phyloP scores from a whole-genome alignment of 2,113 vertebrate genomes.

The Acrocephalus kingi region DNA sequence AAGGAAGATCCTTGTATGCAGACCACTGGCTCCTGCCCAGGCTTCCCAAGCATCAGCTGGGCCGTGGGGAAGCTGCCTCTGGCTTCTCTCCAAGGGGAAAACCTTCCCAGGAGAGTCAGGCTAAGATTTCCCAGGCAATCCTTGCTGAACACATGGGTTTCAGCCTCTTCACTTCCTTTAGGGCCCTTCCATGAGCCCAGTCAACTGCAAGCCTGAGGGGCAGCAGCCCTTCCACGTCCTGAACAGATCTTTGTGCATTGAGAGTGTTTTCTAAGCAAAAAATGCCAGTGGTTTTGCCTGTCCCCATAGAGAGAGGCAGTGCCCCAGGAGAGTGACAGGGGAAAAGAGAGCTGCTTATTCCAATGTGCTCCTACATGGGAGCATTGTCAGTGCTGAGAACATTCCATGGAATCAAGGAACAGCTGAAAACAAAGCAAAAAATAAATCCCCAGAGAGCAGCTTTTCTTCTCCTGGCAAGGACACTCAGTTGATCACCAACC shows the following conservation, averaged over 20 bases:
- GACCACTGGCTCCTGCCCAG: neutral
- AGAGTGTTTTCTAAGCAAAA: neutral
- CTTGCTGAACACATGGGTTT: neutral
- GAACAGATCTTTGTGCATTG: rapidly evolving
- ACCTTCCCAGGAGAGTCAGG: neutral
- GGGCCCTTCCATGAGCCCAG: neutral
- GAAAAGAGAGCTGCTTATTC: neutral
- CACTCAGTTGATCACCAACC: neutral
- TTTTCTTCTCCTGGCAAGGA: neutral
- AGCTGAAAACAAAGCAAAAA: neutral
- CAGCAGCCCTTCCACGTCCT: neutral
- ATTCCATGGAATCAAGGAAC: neutral
- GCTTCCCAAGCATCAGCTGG: neutral
- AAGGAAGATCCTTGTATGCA: neutral
- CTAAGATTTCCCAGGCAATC: neutral
- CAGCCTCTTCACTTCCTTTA: neutral
- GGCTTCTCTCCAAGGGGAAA: neutral
- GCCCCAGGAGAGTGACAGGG: neutral
- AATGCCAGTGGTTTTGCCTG: neutral
- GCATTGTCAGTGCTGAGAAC: neutral
- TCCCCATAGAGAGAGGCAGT: neutral
- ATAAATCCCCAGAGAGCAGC: neutral
- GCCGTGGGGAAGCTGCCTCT: neutral
- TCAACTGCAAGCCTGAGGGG: neutral
- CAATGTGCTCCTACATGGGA: neutral